A percentile compares a stretch with the other conserved stretches of the same genome.
Evolutionary conservation across 2,888 invertebrate genomes (phyloP).

Genomic region (Iphiclides podalirius): DNA sequence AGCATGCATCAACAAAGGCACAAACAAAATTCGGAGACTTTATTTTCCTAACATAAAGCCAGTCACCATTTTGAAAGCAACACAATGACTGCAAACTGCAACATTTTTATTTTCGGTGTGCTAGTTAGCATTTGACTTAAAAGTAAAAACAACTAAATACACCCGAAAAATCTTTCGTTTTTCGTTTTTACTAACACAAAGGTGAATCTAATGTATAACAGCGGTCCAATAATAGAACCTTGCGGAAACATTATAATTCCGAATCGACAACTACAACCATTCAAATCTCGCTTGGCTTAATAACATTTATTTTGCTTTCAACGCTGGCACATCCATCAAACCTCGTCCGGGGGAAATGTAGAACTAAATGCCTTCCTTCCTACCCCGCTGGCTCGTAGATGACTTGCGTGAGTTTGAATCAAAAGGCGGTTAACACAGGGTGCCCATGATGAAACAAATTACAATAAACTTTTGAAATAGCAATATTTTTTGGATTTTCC

Average conservation of each 20-base stretch:
- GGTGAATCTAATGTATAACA: neutral
- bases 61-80: no score
- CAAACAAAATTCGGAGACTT: no score
- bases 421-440: constrained; percentile 35
- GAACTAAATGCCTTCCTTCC: constrained; percentile 47
- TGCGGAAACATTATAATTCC: constrained; percentile 4
- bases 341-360: constrained; percentile 38
- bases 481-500: no score
- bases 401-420: constrained; percentile 28
- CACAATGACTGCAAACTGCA: no score
- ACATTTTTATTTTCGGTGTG: no score
- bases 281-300: constrained; percentile 10
- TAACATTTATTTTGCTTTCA: constrained; percentile 11
- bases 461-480: no score
- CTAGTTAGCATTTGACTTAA: no score
- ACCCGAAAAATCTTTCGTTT: no score
- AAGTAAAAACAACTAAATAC: no score
- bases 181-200: no score
- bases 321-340: constrained; percentile 39
- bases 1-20: no score
- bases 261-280: neutral
- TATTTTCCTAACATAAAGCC: no score
- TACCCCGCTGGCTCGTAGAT: constrained; percentile 16
- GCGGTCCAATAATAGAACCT: constrained; percentile 4
- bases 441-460: neutral